Evolutionary conservation across 2,113 vertebrate species (phyloP).

Genomic region (Pogona vitticeps): DNA sequence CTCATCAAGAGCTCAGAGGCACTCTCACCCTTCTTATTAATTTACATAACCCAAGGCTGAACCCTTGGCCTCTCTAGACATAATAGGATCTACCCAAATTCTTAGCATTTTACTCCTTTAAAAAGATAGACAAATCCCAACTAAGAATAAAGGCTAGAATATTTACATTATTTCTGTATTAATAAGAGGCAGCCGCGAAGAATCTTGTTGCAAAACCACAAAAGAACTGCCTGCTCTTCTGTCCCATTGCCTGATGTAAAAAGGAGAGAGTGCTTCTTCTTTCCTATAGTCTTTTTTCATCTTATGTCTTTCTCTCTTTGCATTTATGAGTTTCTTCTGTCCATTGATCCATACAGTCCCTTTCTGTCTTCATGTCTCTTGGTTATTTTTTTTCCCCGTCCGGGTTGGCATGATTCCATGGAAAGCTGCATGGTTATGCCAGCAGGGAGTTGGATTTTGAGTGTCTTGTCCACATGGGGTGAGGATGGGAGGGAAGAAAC

Average conservation of each 20-base stretch:
- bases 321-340: constrained; percentile 23
- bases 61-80: background rate
- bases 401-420: constrained; percentile 17
- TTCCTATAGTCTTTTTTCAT: background rate
- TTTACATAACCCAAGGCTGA: background rate
- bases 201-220: background rate
- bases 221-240: background rate
- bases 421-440: constrained; percentile 19
- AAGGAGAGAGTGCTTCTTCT: background rate
- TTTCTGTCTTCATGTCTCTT: constrained; percentile 31
- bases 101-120: background rate
- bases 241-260: too few relatives aligned
- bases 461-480: background rate
- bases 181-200: background rate
- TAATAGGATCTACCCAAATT: background rate
- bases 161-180: background rate
- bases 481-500: background rate
- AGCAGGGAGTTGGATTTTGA: constrained; percentile 26
- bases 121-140: too few relatives aligned
- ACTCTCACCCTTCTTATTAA: background rate
- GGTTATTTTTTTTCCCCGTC: constrained; percentile 20
- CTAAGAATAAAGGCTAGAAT: background rate
- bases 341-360: constrained; percentile 25
- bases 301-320: background rate
- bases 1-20: background rate